Evolutionary conservation across 2,888 invertebrate species (phyloP).

Genomic region (Eupsilia transversa): DNA sequence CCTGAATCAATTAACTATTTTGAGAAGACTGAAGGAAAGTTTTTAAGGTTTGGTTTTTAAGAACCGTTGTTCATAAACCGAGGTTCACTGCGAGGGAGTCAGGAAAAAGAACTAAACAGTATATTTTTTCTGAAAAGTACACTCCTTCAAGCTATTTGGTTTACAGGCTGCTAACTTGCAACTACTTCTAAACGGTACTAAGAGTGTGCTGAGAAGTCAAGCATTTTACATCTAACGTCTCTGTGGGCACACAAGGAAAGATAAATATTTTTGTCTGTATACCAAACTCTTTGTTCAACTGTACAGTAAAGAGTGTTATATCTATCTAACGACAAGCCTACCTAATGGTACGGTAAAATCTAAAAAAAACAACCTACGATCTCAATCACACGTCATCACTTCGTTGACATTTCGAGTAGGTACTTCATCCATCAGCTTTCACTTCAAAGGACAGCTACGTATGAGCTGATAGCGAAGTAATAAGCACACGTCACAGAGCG

Average conservation of each 20-base stretch:
- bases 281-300: neutral
- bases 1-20: too few species aligned
- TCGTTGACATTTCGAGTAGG: neutral
- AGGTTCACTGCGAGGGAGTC: too few species aligned
- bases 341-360: neutral
- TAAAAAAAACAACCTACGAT: neutral
- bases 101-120: too few species aligned
- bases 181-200: too few species aligned
- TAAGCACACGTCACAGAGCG: constrained; percentile 38
- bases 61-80: too few species aligned
- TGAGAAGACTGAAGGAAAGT: too few species aligned
- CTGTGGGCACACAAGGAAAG: neutral
- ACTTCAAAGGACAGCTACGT: constrained; percentile 25
- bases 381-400: neutral
- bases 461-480: constrained; percentile 29
- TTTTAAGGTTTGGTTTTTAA: too few species aligned
- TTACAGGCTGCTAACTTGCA: too few species aligned
- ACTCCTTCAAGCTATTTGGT: too few species aligned
- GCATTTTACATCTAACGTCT: too few species aligned
- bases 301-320: neutral
- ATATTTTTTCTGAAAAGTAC: too few species aligned
- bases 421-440: constrained; percentile 21
- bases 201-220: too few species aligned
- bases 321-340: neutral
- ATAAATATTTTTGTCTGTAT: neutral